These are phyloP conservation scores for Amaurobius ferox DNA, from an alignment of 2,888 invertebrate species.

Conservation along the genomic window DNA sequence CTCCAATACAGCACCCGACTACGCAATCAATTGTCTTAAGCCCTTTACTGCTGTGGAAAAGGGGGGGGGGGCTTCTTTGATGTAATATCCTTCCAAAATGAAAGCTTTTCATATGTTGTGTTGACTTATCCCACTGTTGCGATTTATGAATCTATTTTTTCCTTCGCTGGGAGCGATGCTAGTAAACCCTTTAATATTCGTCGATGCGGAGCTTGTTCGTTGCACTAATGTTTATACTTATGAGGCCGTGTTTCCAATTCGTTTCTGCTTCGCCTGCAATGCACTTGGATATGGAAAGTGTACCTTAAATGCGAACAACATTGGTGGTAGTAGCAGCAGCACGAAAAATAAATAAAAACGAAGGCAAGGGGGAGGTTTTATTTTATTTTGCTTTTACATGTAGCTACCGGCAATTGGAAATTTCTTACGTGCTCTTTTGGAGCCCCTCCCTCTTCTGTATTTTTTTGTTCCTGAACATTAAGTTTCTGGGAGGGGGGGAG, in stretches of 20 bases:
- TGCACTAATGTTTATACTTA: constrained; percentile 72
- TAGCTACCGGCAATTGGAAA: constrained; percentile 70
- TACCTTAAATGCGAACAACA: constrained; percentile 67
- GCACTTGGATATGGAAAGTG: constrained; percentile 71
- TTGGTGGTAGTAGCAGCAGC: constrained; percentile 19
- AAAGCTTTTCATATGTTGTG: constrained; percentile 9
- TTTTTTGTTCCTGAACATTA: constrained; percentile 55
- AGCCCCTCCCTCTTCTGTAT: constrained; percentile 8
- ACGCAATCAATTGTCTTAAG: constrained; percentile 14
- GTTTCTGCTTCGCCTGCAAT: constrained; percentile 58
- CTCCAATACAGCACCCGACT: constrained; percentile 2
- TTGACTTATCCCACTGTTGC: constrained; percentile 10
- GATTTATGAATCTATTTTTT: constrained; percentile 24
- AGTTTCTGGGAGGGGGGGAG: constrained; percentile 31
- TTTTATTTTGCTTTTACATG: constrained; percentile 59
- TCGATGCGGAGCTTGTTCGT: constrained; percentile 38
- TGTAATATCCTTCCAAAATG: constrained; percentile 18
- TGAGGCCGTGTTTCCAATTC: constrained; percentile 70
- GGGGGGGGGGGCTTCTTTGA: constrained; percentile 3
- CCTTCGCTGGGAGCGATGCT: constrained; percentile 35
- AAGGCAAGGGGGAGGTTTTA: constrained; percentile 20
- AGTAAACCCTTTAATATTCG: constrained; percentile 60
- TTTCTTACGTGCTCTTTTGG: constrained; percentile 61
- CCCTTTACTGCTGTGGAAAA: constrained; percentile 6
- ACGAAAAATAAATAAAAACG: constrained; percentile 13